Conservation (phyloP, 2,113 vertebrate genomes). For the Nothoprocta perdicaria region DNA sequence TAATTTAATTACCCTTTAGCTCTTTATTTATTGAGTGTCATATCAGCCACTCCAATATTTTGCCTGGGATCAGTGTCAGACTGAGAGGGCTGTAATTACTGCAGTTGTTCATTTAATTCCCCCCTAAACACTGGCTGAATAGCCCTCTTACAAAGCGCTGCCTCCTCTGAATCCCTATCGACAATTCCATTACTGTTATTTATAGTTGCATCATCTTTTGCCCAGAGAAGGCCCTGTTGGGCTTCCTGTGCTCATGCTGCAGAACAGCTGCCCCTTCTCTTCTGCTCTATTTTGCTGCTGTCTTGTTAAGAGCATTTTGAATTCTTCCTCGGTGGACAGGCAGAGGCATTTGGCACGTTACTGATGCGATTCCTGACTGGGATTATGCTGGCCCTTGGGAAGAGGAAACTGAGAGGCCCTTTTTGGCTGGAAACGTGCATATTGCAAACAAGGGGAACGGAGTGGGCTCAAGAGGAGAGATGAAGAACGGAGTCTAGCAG, state of each 20-base stretch:
- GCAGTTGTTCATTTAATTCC: conserved; percentile 45
- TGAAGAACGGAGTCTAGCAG: not conserved
- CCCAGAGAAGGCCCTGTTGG: not conserved
- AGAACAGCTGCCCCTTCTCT: not conserved
- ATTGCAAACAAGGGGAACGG: not conserved
- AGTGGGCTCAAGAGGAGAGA: not conserved
- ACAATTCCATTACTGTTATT: not conserved
- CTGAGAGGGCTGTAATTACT: conserved; percentile 52
- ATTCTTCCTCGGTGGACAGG: not conserved
- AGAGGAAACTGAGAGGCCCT: not conserved
- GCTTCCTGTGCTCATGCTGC: not conserved
- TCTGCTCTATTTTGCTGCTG: not conserved
- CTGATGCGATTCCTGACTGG: not conserved
- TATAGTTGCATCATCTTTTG: not conserved
- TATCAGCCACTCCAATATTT: conserved; percentile 53
- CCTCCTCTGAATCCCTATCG: not conserved
- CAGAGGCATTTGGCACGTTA: not conserved
- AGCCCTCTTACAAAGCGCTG: conserved; percentile 1
- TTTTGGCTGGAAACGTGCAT: not conserved
- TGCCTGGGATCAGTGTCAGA: conserved; percentile 18
- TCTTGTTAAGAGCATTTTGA: not conserved
- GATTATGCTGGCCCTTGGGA: not conserved
- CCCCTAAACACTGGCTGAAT: conserved; percentile 43
- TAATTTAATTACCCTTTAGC: conserved; percentile 60
- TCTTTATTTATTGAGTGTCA: conserved; percentile 47